Evolutionary conservation across 2,888 invertebrate species (phyloP).

Genomic region (Unio pictorum): DNA sequence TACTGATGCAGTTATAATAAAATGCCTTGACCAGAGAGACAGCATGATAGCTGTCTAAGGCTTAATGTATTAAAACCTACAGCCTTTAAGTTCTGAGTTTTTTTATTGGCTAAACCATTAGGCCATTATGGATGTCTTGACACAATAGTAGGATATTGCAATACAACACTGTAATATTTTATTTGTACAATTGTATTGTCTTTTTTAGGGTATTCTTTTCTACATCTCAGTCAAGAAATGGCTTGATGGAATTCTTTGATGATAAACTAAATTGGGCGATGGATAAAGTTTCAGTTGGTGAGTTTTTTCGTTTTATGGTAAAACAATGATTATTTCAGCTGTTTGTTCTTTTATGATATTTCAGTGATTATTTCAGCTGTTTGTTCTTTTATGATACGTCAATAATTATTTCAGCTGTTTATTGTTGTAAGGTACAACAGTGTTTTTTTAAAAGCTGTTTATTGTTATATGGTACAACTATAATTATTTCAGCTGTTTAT

Average conservation of each 20-base stretch:
- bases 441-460: neutral
- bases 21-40: too few relatives aligned
- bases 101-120: too few relatives aligned
- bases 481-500: too few relatives aligned
- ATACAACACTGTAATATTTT: too few relatives aligned
- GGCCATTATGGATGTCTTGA: too few relatives aligned
- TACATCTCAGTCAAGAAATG: constrained; percentile 23
- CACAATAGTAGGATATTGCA: too few relatives aligned
- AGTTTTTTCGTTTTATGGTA: constrained; percentile 5
- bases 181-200: neutral
- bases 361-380: constrained; percentile 73
- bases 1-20: too few relatives aligned
- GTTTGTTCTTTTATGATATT: neutral
- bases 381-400: neutral
- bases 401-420: constrained; percentile 73
- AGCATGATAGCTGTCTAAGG: too few relatives aligned
- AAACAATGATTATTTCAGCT: neutral
- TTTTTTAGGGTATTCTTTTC: constrained; percentile 20
- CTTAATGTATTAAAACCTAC: too few relatives aligned
- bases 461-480: too few relatives aligned
- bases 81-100: too few relatives aligned
- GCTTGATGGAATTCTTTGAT: constrained; percentile 87
- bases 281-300: constrained; percentile 77
- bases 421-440: neutral
- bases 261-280: constrained; percentile 86